Evolutionary conservation across 2,113 vertebrate genomes (phyloP).

Genomic region (Theristicus caerulescens): DNA sequence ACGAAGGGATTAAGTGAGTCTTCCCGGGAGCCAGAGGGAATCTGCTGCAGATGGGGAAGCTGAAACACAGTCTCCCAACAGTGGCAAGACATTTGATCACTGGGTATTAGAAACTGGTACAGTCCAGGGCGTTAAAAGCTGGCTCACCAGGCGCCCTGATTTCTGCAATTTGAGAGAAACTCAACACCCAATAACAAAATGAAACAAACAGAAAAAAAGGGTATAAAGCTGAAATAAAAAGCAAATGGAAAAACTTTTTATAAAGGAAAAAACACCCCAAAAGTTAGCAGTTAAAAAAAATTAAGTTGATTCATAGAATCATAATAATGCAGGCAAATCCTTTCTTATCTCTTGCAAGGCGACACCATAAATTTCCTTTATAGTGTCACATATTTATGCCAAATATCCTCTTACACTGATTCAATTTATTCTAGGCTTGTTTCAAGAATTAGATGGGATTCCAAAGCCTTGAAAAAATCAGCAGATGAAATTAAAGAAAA

Average conservation of each 20-base stretch:
- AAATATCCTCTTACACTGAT: slow-evolving; percentile 68
- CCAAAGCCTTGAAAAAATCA: slow-evolving; percentile 30
- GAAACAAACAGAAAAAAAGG: not conserved
- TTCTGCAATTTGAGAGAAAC: not conserved
- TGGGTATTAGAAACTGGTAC: fast-evolving
- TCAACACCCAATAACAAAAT: not conserved
- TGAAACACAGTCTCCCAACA: not conserved
- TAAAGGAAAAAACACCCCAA: not conserved
- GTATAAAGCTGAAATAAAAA: not conserved
- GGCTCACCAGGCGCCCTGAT: not conserved
- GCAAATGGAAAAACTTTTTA: not conserved
- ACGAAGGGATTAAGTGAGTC: not conserved
- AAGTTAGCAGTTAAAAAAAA: not conserved
- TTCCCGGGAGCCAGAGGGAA: not conserved
- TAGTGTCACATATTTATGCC: slow-evolving; percentile 55
- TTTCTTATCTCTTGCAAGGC: slow-evolving; percentile 15
- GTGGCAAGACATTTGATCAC: not conserved
- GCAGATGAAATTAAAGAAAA: slow-evolving; percentile 35
- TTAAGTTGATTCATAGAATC: not conserved
- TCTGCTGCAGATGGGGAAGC: not conserved
- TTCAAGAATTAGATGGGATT: slow-evolving; percentile 67
- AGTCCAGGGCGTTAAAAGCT: not conserved
- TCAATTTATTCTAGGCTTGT: slow-evolving; percentile 68
- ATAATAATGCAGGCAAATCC: slow-evolving; percentile 6
- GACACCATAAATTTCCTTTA: slow-evolving; percentile 22